These are phyloP conservation scores for Hirtodrosophila trivittata DNA, from an alignment of 2,888 invertebrate species.

Conservation along the genomic window DNA sequence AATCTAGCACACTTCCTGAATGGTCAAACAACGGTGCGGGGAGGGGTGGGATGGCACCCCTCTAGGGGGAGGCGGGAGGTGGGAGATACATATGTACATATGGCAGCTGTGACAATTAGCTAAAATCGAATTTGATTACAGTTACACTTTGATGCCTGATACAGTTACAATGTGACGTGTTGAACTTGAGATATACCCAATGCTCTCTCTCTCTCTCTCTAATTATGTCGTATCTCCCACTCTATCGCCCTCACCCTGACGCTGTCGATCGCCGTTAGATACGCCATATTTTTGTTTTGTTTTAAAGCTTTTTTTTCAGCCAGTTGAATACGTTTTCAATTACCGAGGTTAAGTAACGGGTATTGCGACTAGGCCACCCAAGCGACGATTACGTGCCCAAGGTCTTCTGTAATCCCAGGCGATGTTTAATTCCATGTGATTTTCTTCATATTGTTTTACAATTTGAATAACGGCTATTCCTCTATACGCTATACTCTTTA, in stretches of 20 bases:
- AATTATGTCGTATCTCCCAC: neutral
- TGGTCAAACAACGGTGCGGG: conserved; percentile 4
- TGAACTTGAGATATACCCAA: conserved; percentile 50
- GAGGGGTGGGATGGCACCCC: too few species aligned
- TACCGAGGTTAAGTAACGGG: conserved; percentile 67
- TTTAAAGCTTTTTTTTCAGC: conserved; percentile 7
- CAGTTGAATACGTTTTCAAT: conserved; percentile 42
- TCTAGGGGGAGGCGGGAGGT: too few species aligned
- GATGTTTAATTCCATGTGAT: conserved; percentile 10
- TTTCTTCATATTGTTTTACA: conserved; percentile 27
- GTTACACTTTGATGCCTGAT: conserved; percentile 48
- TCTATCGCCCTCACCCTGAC: conserved; percentile 1
- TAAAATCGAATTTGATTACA: conserved; percentile 72
- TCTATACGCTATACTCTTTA: too few species aligned
- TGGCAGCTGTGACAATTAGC: conserved; percentile 56
- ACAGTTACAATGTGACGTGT: conserved; percentile 45
- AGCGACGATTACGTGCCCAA: conserved; percentile 41
- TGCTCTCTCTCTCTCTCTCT: conserved; percentile 4
- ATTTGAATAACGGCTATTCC: conserved; percentile 32
- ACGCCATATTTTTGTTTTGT: conserved; percentile 4
- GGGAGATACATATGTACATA: neutral
- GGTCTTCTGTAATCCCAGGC: conserved; percentile 56
- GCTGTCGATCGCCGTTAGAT: conserved; percentile 46
- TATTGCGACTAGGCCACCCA: conserved; percentile 55
- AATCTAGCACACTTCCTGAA: conserved; percentile 69